phyloP scores from a whole-genome alignment of 2,113 vertebrate genomes.

The Todiramphus chloris region DNA sequence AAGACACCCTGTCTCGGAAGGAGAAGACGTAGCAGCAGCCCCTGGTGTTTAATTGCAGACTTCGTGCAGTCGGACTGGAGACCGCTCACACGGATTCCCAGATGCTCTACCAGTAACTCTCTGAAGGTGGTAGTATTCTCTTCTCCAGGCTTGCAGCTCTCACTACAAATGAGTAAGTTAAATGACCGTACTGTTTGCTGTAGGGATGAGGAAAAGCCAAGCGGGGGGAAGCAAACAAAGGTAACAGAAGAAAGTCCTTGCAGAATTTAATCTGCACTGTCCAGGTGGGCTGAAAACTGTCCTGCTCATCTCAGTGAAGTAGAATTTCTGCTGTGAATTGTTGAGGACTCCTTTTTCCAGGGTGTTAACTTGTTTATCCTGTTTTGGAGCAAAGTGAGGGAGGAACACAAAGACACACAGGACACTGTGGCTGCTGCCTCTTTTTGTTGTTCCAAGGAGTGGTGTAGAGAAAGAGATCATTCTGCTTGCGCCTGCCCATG shows the following conservation, averaged over 20 bases:
- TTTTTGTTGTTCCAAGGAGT: not conserved
- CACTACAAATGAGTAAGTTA: not conserved
- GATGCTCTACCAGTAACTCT: constrained; percentile 7
- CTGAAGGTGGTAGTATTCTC: constrained; percentile 54
- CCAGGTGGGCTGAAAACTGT: not conserved
- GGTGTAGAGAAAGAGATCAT: not conserved
- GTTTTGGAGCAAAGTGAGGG: not conserved
- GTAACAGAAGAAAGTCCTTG: not conserved
- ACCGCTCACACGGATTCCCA: not conserved
- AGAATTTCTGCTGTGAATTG: not conserved
- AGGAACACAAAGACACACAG: not conserved
- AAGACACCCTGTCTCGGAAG: not conserved
- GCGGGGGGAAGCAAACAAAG: not conserved
- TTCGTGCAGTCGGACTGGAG: not conserved
- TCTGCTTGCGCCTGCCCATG: not conserved
- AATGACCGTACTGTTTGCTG: not conserved
- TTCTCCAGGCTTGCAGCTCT: not conserved
- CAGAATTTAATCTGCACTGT: not conserved
- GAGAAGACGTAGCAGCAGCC: not conserved
- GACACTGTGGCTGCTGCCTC: not conserved
- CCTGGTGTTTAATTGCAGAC: accelerated
- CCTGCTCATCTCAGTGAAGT: not conserved
- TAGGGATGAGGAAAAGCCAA: accelerated
- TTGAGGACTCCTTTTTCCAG: not conserved
- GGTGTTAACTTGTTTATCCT: accelerated